Base-by-base conservation (phyloP, 2,888 invertebrate species). In the Scrobipalpa costella region DNA sequence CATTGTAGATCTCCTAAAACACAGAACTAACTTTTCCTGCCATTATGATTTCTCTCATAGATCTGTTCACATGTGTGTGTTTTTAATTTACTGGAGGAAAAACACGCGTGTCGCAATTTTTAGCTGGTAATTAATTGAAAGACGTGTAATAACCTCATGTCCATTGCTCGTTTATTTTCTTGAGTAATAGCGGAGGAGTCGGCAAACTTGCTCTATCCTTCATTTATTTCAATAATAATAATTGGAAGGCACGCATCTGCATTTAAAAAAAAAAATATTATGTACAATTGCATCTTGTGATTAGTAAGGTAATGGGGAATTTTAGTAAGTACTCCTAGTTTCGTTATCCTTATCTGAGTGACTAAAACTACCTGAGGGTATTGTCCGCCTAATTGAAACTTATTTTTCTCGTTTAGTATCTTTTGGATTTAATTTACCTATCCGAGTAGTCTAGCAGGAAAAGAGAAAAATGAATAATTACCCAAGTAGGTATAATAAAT, bases 81-180 rank as follows among this genome's bases (percentile, higher is more conserved):
- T 44, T 19, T 50, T 19, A 50, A 19, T 50, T 50, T 19, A 50
- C 15, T 49, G 9, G 15, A 49, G 47, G 47, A 49, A 49, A 49
- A 49, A 49, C 8, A 19, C 47, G 15, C 19, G 21, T 7, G 55
- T 55, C 21, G 55, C 33, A n/a, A 58, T 19, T 58, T 58, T 58
- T 58, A 36, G 2, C 17, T 44, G 40, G 11, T 44, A 58, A 21
- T 58, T 15, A 58, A 44, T 58, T 58, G 44, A 17, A 58, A 58
- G 58, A 58, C 58, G 44, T 44, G 58, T 44, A 58, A 58, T 58
- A 21, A 44, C 21, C 13, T 58, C 58, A 60, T 63, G 57, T 63
- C 60, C 36, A 49, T 57, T 62, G 59, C 34, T 63, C 62, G 60
- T 65, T 63, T 61, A 61, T 65, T 63, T 63, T 65, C 52, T 58